These are phyloP conservation scores for Eubasilissa regina DNA, from an alignment of 1,140 invertebrate genomes.

Conservation along the genomic window DNA sequence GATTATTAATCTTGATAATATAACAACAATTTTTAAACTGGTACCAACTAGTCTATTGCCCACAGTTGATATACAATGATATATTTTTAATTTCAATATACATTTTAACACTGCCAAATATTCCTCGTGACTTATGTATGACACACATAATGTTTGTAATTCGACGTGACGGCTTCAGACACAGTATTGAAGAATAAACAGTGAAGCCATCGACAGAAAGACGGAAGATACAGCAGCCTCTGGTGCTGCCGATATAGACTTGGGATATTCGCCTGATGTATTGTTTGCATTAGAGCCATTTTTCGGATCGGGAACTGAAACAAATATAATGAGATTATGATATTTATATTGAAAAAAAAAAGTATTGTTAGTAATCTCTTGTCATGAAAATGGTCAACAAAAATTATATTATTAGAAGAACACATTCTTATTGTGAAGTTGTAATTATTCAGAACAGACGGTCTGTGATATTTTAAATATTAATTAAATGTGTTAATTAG, in stretches of 20 bases:
- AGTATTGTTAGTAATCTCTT: no score
- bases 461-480: no score
- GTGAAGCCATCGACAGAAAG: neutral
- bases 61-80: conserved; percentile 41
- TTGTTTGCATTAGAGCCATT: neutral
- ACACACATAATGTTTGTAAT: conserved; percentile 8
- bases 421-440: no score
- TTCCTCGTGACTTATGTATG: neutral
- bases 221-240: neutral
- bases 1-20: conserved; percentile 19
- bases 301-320: no score
- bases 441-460: no score
- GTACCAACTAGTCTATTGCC: conserved; percentile 43
- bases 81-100: conserved; percentile 46
- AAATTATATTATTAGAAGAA: no score
- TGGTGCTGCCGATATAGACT: neutral
- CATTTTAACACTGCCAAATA: conserved; percentile 40
- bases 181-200: conserved; percentile 25
- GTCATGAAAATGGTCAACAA: no score
- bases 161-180: conserved; percentile 4
- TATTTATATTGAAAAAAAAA: no score
- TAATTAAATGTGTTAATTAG: no score
- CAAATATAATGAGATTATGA: no score
- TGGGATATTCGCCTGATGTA: neutral
- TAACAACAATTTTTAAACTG: conserved; percentile 33